Conservation (phyloP, 2,113 vertebrate genomes). For the Cyprinodon brontotheroides region DNA sequence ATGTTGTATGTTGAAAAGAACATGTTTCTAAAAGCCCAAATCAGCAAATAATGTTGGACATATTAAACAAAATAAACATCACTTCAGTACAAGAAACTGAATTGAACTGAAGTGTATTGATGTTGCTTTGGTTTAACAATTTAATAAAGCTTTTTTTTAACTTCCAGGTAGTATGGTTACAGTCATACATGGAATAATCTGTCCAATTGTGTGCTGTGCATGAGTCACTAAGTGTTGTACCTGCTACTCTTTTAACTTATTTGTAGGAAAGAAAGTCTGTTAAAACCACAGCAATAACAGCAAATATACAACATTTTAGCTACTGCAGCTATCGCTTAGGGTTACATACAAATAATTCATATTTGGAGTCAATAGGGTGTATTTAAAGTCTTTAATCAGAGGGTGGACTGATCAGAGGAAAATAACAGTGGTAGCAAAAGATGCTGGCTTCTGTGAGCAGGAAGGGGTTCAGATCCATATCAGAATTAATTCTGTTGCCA, state of each 20-base stretch:
- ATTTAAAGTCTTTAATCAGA: not conserved
- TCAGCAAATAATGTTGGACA: not conserved
- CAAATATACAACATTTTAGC: not conserved
- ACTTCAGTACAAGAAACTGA: too few relatives aligned
- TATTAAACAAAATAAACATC: too few relatives aligned
- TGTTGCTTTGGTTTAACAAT: too few relatives aligned
- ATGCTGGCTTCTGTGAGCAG: slow-evolving; percentile 7
- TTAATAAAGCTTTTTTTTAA: too few relatives aligned
- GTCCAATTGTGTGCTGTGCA: not conserved
- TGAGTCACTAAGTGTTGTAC: not conserved
- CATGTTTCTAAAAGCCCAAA: not conserved
- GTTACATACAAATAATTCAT: not conserved
- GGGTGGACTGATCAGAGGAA: slow-evolving; percentile 15
- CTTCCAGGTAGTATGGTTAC: too few relatives aligned
- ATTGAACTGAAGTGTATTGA: too few relatives aligned
- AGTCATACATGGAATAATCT: not conserved
- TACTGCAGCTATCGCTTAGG: not conserved
- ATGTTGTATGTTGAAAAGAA: not conserved
- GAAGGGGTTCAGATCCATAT: slow-evolving; percentile 45
- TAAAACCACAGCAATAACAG: not conserved
- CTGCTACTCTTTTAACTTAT: not conserved
- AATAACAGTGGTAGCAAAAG: slow-evolving; percentile 9
- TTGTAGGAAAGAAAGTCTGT: not conserved
- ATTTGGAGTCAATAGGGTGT: not conserved
- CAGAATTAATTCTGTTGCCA: slow-evolving; percentile 41